Conservation (phyloP, 2,113 vertebrate genomes). For the Zosterops borbonicus region DNA sequence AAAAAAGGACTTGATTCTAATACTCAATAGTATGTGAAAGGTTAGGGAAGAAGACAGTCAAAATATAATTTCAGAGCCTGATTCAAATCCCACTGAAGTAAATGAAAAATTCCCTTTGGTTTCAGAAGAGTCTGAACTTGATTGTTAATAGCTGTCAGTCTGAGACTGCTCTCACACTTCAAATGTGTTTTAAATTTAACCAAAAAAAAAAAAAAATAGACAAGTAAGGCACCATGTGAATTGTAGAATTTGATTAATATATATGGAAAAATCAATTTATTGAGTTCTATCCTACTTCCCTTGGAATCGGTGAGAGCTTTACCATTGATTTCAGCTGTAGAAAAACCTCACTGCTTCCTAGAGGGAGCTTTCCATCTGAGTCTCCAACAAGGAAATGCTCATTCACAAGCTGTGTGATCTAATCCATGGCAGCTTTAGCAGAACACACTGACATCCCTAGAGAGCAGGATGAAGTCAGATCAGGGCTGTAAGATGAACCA, state of each 20-base stretch:
- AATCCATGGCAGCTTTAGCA: constrained; percentile 63
- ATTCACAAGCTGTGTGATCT: not conserved
- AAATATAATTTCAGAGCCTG: not conserved
- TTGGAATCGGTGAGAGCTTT: not conserved
- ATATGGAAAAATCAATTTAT: not conserved
- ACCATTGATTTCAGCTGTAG: not conserved
- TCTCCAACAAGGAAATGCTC: constrained; percentile 18
- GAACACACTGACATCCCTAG: constrained; percentile 21
- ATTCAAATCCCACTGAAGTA: constrained; percentile 14
- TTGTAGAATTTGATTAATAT: constrained; percentile 6
- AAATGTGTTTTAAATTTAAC: constrained; percentile 45
- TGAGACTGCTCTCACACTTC: not conserved
- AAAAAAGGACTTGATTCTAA: not conserved
- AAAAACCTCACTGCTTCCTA: not conserved
- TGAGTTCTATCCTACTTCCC: not conserved
- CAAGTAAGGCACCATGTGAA: not conserved
- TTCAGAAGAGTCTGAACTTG: not conserved
- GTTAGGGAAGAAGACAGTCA: constrained; percentile 20
- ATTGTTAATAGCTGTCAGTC: constrained; percentile 1
- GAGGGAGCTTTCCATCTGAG: constrained; percentile 33
- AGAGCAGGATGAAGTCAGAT: constrained; percentile 61
- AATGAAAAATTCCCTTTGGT: not conserved
- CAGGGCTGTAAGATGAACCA: constrained; percentile 50
- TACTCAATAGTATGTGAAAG: not conserved
- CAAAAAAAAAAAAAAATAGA: not conserved